Conservation (phyloP, 2,113 vertebrate genomes). For the Psittacula cyanocephala region DNA sequence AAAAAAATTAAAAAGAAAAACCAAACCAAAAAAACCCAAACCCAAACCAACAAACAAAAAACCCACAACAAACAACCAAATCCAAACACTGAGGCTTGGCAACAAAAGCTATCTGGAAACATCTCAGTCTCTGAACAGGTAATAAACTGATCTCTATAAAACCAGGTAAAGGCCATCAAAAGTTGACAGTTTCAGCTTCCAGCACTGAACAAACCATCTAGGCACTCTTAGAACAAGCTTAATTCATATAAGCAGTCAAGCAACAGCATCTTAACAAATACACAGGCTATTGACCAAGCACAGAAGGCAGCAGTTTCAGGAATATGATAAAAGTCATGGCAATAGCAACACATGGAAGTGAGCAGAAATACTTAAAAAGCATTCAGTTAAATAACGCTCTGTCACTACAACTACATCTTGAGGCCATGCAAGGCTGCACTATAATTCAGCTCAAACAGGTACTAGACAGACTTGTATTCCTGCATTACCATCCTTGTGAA, state of each 20-base stretch:
- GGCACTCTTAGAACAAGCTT: neutral
- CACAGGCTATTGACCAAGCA: neutral
- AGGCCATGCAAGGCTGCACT: neutral
- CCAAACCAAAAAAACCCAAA: too few species aligned
- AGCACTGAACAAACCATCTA: neutral
- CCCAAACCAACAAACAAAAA: neutral
- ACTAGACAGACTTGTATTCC: rapidly evolving
- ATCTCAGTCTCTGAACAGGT: neutral
- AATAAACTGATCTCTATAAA: neutral
- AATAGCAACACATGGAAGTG: neutral
- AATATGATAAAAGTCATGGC: neutral
- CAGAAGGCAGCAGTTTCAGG: neutral
- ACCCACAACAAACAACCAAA: neutral
- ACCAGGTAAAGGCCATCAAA: neutral
- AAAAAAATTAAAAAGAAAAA: too few species aligned
- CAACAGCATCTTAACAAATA: neutral
- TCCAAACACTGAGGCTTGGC: neutral
- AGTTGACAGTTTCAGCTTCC: neutral
- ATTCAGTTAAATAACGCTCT: neutral
- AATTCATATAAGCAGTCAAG: neutral
- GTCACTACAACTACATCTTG: neutral
- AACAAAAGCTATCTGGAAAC: neutral
- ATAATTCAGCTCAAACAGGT: neutral
- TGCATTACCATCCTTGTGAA: neutral
- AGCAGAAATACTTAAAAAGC: neutral